Conservation (phyloP, 1,140 invertebrate genomes). For the Neodiprion lecontei region DNA sequence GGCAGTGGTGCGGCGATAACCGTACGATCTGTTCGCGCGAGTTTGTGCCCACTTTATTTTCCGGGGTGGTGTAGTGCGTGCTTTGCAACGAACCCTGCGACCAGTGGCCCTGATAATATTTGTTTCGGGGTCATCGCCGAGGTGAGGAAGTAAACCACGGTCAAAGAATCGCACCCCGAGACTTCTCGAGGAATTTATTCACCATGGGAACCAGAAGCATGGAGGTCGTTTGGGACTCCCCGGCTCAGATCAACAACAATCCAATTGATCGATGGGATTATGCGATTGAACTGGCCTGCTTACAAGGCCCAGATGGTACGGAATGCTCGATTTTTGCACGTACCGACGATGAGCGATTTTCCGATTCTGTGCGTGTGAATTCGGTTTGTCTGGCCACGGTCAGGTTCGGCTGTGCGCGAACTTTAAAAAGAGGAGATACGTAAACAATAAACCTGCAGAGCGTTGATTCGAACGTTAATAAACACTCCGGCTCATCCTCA, state of each 20-base stretch:
- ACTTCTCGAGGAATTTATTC: neutral
- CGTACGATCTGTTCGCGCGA: neutral
- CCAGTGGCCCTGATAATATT: neutral
- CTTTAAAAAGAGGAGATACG: no score
- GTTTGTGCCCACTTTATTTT: neutral
- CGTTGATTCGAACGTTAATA: no score
- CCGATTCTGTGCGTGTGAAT: neutral
- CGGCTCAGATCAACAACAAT: slow-evolving; percentile 65
- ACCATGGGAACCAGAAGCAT: slow-evolving; percentile 48
- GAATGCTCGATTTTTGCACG: neutral
- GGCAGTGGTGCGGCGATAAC: neutral
- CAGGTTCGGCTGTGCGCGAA: no score
- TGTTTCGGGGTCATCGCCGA: neutral
- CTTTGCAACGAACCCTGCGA: no score
- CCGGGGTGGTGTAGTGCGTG: no score
- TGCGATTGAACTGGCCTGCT: slow-evolving; percentile 78
- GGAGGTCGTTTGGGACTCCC: slow-evolving; percentile 54
- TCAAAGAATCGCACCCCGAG: no score
- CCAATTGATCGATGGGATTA: slow-evolving; percentile 80
- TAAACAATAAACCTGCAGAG: no score
- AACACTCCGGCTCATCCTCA: no score
- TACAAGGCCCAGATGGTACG: slow-evolving; percentile 75
- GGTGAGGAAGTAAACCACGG: no score
- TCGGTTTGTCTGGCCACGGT: neutral
- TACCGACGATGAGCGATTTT: neutral